Evolutionary conservation across 2,797 vertebrate species (phyloP).

Genomic region (Sebastes nivosus): DNA sequence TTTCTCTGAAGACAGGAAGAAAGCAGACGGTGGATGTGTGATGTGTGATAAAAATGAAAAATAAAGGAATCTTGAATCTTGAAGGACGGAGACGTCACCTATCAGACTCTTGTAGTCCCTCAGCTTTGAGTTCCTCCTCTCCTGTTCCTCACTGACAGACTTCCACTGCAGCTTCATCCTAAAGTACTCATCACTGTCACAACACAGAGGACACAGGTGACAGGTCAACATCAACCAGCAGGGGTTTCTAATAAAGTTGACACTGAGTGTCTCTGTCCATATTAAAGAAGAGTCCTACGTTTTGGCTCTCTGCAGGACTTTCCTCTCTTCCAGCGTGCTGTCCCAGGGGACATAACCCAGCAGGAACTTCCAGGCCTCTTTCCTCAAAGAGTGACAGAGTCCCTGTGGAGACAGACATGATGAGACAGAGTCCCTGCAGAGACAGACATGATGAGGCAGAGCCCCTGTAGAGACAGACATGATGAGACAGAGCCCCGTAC

Average conservation of each 20-base stretch:
- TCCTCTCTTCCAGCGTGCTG: constrained; percentile 91
- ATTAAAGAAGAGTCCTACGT: constrained; percentile 76
- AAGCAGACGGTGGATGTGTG: neutral
- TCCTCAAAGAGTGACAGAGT: constrained; percentile 90
- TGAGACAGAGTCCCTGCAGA: neutral
- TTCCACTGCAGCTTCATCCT: constrained; percentile 99
- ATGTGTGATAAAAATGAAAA: too few relatives aligned
- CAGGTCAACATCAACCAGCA: neutral
- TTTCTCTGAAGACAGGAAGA: constrained; percentile 86
- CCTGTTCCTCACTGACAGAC: constrained; percentile 94
- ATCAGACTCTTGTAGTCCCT: constrained; percentile 95
- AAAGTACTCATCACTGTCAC: constrained; percentile 93
- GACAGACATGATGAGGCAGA: neutral
- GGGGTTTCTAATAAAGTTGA: neutral
- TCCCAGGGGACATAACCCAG: constrained; percentile 93
- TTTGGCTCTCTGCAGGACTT: constrained; percentile 88
- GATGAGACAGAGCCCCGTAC: neutral
- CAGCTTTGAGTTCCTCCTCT: constrained; percentile 93
- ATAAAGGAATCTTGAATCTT: too few relatives aligned
- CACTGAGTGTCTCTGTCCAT: neutral
- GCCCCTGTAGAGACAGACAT: constrained; percentile 74
- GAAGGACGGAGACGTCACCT: constrained; percentile 60
- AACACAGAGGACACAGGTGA: neutral
- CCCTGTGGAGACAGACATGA: constrained; percentile 78
- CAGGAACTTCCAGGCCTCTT: constrained; percentile 95